Conservation (phyloP, 2,888 invertebrate species). For the Tipula unca region DNA sequence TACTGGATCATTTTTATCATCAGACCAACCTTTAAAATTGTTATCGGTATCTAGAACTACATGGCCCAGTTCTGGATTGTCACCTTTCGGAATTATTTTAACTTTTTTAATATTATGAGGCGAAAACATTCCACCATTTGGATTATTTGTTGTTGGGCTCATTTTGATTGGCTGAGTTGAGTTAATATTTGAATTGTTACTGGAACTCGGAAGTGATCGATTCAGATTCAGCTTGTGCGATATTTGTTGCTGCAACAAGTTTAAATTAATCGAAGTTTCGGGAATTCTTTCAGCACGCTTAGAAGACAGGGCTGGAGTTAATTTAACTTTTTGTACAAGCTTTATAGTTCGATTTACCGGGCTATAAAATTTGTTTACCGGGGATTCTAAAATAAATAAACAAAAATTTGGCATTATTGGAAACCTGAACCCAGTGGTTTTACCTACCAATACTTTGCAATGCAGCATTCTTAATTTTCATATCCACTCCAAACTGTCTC, state of each 20-base stretch:
- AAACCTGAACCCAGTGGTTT: neutral
- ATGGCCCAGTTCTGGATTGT: neutral
- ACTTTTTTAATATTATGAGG: neutral
- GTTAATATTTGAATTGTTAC: neutral
- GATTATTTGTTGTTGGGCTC: neutral
- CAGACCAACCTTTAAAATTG: neutral
- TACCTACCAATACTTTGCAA: constrained; percentile 27
- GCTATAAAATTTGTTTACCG: neutral
- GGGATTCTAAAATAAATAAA: neutral
- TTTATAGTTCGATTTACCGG: neutral
- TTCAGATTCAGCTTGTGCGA: neutral
- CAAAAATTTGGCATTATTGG: neutral
- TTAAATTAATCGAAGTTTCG: neutral
- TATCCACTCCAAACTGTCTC: constrained; percentile 33
- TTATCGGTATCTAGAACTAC: neutral
- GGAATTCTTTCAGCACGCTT: neutral
- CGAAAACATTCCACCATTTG: neutral
- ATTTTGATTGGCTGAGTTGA: neutral
- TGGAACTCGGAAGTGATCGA: neutral
- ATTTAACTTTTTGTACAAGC: neutral
- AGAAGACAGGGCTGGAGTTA: neutral
- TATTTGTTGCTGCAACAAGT: neutral
- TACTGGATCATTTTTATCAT: neutral
- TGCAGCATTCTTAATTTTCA: constrained; percentile 34
- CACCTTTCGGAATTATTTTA: neutral